Percentiles rank a stretch among this genome's conserved stretches.
phyloP scores from a whole-genome alignment of 1,140 invertebrate genomes.

The Homalodisca vitripennis region DNA sequence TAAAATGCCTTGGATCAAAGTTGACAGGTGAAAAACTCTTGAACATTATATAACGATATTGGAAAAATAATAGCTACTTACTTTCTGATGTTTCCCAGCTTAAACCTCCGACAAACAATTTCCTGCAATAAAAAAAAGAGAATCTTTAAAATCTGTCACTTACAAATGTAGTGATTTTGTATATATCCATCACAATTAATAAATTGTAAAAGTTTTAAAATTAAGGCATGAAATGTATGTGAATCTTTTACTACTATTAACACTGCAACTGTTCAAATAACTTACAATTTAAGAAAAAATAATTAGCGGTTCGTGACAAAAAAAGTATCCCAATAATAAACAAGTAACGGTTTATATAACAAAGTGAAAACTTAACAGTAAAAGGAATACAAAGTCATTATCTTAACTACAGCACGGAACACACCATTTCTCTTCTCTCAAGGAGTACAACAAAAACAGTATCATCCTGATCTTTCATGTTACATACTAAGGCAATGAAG shows the following conservation, averaged over 20 bases:
- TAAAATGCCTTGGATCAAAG: too few species aligned
- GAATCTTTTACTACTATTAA: too few species aligned
- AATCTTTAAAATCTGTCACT: slow-evolving; percentile 11
- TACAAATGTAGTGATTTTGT: not conserved
- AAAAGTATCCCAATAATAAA: not conserved
- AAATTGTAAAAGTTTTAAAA: too few species aligned
- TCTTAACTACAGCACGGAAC: not conserved
- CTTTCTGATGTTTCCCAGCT: slow-evolving; percentile 98
- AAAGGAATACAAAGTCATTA: not conserved
- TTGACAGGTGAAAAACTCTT: too few species aligned
- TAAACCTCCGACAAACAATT: slow-evolving; percentile 95
- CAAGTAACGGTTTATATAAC: not conserved
- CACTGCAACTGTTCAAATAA: too few species aligned
- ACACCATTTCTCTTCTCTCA: not conserved
- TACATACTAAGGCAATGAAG: too few species aligned
- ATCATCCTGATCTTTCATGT: too few species aligned
- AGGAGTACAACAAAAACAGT: not conserved
- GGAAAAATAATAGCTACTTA: slow-evolving; percentile 76
- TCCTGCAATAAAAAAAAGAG: slow-evolving; percentile 72
- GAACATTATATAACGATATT: too few species aligned
- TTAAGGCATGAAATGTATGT: too few species aligned
- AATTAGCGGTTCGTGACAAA: not conserved
- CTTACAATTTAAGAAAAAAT: too few species aligned
- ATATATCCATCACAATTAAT: not conserved
- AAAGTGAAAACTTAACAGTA: slow-evolving; percentile 14